Base-by-base conservation (phyloP, 2,888 invertebrate species). In the Agrotis exclamationis region DNA sequence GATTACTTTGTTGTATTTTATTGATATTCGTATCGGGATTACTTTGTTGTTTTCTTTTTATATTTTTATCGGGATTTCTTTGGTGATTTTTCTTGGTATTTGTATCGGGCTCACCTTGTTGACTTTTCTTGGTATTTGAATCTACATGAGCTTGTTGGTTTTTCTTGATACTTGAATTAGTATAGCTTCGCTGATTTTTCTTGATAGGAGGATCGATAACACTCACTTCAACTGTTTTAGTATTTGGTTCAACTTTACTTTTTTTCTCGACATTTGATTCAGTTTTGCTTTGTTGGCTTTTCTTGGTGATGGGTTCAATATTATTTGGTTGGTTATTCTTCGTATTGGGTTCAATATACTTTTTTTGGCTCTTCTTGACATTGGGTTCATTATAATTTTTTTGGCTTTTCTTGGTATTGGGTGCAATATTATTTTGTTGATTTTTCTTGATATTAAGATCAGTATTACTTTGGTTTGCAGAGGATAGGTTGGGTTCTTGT, bases 391-490 rank as follows among this genome's bases (percentile, higher is more conserved):
- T 24, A 20, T 51, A 67, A 60, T 24, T 57, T 60, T 53, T 47
- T 57, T 63, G 50, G 9, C 0, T 73, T 84, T 91, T 91, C 81
- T 88, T 88, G 48, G 89, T 85, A 71, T 90, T 91, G 65, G 92
- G 90, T 74, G 93, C 92, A 79, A 89, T 89, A 76, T 84, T 88
- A 86, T 88, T 92, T 89, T 59, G 54, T 20, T 39, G 47, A 47
- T 44, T 75, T 83, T 90, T 91, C 83, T 88, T 88, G 57, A 90
- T 87, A 72, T 90, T 91, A 67, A 92, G 90, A 74, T 93, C 92
- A 78, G 91, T 91, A 79, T 85, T 91, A 89, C 90, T 92, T 90
- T 91, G 88, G 89, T 93, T 91, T 83, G 89, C 78, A 72, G 88
- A 81, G 79, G 90, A 79, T 76, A 87, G 85, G 70, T 86, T 85